Evolutionary conservation across 2,797 vertebrate genomes (phyloP).

Genomic region (Podargus strigoides): DNA sequence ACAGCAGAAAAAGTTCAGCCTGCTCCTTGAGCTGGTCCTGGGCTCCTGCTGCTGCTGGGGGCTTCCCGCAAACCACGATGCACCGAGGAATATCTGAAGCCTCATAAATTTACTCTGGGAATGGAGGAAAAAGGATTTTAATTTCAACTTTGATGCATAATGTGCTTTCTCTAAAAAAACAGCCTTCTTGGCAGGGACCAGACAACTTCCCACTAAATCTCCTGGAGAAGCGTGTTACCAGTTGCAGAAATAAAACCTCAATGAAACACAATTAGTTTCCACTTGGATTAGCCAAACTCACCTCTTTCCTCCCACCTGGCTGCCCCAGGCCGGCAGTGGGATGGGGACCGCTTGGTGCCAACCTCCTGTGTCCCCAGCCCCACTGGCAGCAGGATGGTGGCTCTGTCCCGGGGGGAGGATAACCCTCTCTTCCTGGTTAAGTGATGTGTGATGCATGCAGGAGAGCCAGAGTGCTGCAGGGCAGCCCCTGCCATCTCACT

Average conservation of each 20-base stretch:
- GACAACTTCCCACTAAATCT: slow-evolving; percentile 50
- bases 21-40: background rate
- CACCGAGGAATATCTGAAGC: background rate
- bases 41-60: background rate
- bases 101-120: background rate
- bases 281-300: background rate
- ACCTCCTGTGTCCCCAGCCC: background rate
- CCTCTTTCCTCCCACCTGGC: background rate
- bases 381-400: background rate
- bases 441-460: background rate
- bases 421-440: background rate
- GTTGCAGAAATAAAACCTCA: slow-evolving; percentile 49
- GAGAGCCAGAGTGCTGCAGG: background rate
- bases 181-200: slow-evolving; percentile 50
- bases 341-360: background rate
- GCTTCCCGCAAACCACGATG: background rate
- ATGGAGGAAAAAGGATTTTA: slow-evolving; percentile 22
- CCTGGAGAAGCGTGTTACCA: slow-evolving; percentile 32
- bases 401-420: background rate
- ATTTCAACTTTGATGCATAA: slow-evolving; percentile 55
- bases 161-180: slow-evolving; percentile 25
- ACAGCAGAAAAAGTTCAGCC: background rate
- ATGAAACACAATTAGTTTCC: slow-evolving; percentile 49
- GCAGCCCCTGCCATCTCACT: background rate
- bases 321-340: background rate